These are phyloP conservation scores for Scaptomyza polygonia DNA, from an alignment of 2,888 invertebrate species.

Conservation along the genomic window DNA sequence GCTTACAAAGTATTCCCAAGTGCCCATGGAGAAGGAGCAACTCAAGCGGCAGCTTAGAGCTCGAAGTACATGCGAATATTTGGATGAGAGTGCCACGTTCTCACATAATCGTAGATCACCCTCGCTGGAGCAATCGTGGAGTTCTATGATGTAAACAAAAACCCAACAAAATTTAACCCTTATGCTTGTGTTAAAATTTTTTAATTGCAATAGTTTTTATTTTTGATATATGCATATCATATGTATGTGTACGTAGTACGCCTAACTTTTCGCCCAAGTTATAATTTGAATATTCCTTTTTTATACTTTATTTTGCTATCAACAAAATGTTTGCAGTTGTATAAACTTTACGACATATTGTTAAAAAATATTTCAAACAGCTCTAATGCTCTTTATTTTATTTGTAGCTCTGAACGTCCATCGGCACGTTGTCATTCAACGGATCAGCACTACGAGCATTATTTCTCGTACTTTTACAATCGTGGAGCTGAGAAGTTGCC, in stretches of 20 bases:
- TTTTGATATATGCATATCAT: no score
- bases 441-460: conserved; percentile 76
- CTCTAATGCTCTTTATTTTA: no score
- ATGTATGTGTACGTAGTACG: background rate
- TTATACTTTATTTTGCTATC: background rate
- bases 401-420: conserved; percentile 49
- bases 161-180: background rate
- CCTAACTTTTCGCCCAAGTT: background rate
- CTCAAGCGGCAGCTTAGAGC: conserved; percentile 51
- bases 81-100: conserved; percentile 48
- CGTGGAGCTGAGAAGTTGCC: conserved; percentile 53
- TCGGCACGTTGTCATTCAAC: conserved; percentile 46
- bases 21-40: conserved; percentile 44
- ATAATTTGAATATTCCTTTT: background rate
- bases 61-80: conserved; percentile 39
- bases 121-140: conserved; percentile 58
- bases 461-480: conserved; percentile 79
- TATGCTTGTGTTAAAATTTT: background rate
- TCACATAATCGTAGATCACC: conserved; percentile 33
- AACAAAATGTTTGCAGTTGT: background rate
- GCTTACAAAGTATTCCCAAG: conserved; percentile 24
- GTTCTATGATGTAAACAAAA: conserved; percentile 57
- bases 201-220: no score
- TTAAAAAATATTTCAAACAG: no score
- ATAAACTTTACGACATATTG: no score